Evolutionary conservation across 2,888 invertebrate species (phyloP).

Genomic region (Yponomeuta cagnagella): DNA sequence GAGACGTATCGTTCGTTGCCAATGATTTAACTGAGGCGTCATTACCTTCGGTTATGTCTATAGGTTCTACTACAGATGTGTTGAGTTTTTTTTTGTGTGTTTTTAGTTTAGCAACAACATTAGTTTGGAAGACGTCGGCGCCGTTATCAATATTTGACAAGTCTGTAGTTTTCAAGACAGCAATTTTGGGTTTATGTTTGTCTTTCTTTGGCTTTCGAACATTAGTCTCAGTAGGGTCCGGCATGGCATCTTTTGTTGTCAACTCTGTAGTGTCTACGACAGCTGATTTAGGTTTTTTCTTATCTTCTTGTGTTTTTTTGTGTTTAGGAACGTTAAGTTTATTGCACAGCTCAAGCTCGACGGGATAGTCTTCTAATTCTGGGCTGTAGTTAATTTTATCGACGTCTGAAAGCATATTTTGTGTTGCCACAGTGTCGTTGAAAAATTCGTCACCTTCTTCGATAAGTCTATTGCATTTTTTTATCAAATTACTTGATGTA

Average conservation of each 20-base stretch:
- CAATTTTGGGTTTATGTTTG: background rate
- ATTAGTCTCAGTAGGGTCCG: background rate
- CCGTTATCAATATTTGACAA: background rate
- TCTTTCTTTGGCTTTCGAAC: background rate
- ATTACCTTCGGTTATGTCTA: conserved; percentile 17
- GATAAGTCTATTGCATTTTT: conserved; percentile 43
- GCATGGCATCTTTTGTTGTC: background rate
- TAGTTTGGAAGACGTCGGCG: background rate
- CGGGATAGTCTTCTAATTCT: background rate
- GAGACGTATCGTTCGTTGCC: conserved; percentile 25
- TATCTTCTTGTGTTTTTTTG: conserved; percentile 17
- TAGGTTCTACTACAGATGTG: conserved; percentile 9
- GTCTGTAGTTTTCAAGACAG: background rate
- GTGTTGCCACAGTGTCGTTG: conserved; percentile 31
- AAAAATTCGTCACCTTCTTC: conserved; percentile 28
- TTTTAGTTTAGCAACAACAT: background rate
- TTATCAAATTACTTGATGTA: conserved; percentile 28
- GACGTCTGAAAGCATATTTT: conserved; percentile 40
- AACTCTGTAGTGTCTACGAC: background rate
- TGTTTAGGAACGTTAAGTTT: conserved; percentile 5
- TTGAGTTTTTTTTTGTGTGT: background rate
- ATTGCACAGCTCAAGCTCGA: background rate
- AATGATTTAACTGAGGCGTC: conserved; percentile 41
- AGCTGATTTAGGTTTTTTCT: background rate
- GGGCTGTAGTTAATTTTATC: conserved; percentile 26